A percentile compares a stretch with the other conserved stretches of the same genome.
phyloP scores from a whole-genome alignment of 2,888 invertebrate species.

The Chymomyza amoena region DNA sequence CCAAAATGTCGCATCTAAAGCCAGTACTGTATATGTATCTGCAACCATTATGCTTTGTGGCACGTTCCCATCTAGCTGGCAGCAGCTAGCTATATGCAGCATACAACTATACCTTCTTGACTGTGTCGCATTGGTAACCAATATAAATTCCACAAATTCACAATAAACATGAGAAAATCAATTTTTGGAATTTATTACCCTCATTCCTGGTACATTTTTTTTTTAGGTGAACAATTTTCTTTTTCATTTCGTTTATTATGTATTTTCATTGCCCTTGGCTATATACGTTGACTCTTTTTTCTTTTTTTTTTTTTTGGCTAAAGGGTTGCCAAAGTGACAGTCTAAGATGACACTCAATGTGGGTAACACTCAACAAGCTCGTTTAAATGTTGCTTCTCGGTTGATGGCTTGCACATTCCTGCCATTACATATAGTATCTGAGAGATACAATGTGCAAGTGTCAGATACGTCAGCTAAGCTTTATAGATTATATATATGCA shows the following conservation, averaged over 20 bases:
- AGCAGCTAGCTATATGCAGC: not conserved
- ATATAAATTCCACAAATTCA: conserved; percentile 73
- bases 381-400: not conserved
- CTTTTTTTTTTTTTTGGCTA: conserved; percentile 35
- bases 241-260: conserved; percentile 16
- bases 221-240: conserved; percentile 8
- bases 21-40: not conserved
- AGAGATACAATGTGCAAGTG: not conserved
- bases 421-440: not conserved
- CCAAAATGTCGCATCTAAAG: not conserved
- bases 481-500: not conserved
- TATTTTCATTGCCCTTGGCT: not conserved
- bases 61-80: not conserved
- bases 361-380: conserved; percentile 37
- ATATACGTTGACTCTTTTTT: conserved; percentile 2
- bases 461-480: not conserved
- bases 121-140: conserved; percentile 60
- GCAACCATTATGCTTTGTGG: not conserved
- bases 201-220: conserved; percentile 18
- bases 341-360: conserved; percentile 63
- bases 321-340: conserved; percentile 71
- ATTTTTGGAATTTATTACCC: conserved; percentile 67
- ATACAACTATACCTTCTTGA: conserved; percentile 3
- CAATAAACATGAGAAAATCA: conserved; percentile 69
- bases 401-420: not conserved